phyloP scores from a whole-genome alignment of 2,113 vertebrate genomes.

The Calidris pygmaea region DNA sequence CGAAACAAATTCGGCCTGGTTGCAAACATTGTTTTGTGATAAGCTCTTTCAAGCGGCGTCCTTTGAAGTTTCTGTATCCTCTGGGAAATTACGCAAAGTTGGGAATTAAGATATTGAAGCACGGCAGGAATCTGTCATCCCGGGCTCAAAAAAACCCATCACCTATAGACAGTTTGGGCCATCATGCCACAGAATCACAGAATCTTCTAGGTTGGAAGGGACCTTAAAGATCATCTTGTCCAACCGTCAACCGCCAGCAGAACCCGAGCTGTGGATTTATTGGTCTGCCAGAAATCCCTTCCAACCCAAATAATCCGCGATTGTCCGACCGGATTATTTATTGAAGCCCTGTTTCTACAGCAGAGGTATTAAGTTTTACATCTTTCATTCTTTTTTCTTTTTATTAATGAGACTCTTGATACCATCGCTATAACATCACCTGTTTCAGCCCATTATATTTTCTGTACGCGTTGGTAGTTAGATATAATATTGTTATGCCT shows the following conservation, averaged over 20 bases:
- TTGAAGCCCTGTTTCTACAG: neutral
- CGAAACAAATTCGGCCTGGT: neutral
- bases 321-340: neutral
- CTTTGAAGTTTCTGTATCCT: neutral
- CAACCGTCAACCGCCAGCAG: too few relatives aligned
- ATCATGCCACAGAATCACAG: too few relatives aligned
- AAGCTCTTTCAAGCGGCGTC: neutral
- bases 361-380: neutral
- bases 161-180: accelerated
- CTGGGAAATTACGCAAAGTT: neutral
- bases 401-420: neutral
- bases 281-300: neutral
- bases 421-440: neutral
- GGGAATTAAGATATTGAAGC: neutral
- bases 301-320: neutral
- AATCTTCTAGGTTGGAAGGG: too few relatives aligned
- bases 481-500: neutral
- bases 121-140: neutral
- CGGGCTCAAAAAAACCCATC: accelerated
- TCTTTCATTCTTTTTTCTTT: neutral
- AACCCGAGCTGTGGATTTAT: neutral
- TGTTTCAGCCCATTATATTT: neutral
- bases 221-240: too few relatives aligned
- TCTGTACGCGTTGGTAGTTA: neutral
- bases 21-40: neutral